Conservation (phyloP, 2,888 invertebrate genomes). For the Apamea anceps region DNA sequence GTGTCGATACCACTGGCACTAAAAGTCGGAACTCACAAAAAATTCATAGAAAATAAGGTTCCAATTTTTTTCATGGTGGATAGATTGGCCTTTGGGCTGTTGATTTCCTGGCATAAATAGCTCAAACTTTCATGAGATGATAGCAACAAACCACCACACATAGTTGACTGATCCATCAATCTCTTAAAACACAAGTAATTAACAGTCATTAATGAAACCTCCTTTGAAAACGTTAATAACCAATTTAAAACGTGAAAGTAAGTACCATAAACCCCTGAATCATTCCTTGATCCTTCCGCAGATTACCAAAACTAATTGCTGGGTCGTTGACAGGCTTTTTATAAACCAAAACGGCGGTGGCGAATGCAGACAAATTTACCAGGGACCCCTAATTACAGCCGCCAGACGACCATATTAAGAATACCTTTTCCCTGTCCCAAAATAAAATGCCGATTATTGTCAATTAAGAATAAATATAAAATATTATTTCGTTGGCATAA, state of each 20-base stretch:
- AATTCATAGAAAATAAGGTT: not conserved
- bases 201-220: not conserved
- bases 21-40: not conserved
- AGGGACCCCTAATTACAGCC: conserved; percentile 25
- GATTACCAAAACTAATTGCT: conserved; percentile 42
- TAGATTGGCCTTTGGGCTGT: not conserved
- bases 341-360: not conserved
- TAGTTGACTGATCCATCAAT: not conserved
- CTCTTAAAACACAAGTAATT: not conserved
- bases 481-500: conserved; percentile 16
- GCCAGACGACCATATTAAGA: conserved; percentile 16
- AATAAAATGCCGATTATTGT: conserved; percentile 20
- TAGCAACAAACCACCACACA: not conserved
- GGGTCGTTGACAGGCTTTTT: conserved; percentile 42
- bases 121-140: not conserved
- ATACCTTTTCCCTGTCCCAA: conserved; percentile 24
- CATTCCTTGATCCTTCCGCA: conserved; percentile 7
- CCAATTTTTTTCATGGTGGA: not conserved
- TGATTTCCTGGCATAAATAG: not conserved
- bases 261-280: not conserved
- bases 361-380: conserved; percentile 15
- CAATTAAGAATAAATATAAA: conserved; percentile 25
- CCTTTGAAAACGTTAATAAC: too few relatives aligned
- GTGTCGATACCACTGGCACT: too few relatives aligned
- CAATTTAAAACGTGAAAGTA: conserved; percentile 19